These are phyloP conservation scores for Myotis pilosus DNA, from an alignment of 2,797 vertebrate genomes.

Conservation along the genomic window DNA sequence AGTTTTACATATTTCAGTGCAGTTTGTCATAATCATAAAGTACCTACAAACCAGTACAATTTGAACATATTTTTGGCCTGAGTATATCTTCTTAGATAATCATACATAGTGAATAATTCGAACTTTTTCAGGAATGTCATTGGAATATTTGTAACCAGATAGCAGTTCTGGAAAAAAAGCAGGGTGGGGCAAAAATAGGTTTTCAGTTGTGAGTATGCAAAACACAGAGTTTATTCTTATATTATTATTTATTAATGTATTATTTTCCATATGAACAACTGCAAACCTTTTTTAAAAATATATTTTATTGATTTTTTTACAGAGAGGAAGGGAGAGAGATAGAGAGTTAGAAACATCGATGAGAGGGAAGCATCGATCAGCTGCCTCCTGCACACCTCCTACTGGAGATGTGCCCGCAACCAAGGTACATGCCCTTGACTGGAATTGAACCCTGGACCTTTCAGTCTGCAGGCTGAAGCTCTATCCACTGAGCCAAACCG, in stretches of 20 bases:
- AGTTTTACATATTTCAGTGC: not conserved
- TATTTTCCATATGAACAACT: not conserved
- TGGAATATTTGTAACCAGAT: slow-evolving; percentile 13
- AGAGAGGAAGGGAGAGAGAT: too few relatives aligned
- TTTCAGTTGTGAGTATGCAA: not conserved
- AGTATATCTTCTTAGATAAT: slow-evolving; percentile 11
- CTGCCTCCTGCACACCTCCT: too few relatives aligned
- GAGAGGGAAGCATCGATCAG: too few relatives aligned
- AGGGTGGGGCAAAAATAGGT: not conserved
- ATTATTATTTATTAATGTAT: not conserved
- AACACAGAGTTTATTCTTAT: not conserved
- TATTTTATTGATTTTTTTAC: too few relatives aligned
- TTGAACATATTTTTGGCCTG: not conserved
- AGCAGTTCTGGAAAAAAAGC: not conserved
- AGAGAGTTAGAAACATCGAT: too few relatives aligned
- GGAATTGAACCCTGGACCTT: too few relatives aligned
- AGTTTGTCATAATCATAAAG: slow-evolving; percentile 20
- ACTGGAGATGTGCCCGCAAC: too few relatives aligned
- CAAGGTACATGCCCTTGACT: too few relatives aligned
- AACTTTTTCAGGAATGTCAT: not conserved
- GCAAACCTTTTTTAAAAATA: not conserved
- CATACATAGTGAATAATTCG: not conserved
- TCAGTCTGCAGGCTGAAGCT: too few relatives aligned
- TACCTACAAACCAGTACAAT: slow-evolving; percentile 33
- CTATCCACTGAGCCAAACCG: too few relatives aligned